A percentile compares a stretch with the other conserved stretches of the same genome.
These are phyloP conservation scores for Ophonus ardosiacus DNA, from an alignment of 2,888 invertebrate genomes.

Conservation along the genomic window DNA sequence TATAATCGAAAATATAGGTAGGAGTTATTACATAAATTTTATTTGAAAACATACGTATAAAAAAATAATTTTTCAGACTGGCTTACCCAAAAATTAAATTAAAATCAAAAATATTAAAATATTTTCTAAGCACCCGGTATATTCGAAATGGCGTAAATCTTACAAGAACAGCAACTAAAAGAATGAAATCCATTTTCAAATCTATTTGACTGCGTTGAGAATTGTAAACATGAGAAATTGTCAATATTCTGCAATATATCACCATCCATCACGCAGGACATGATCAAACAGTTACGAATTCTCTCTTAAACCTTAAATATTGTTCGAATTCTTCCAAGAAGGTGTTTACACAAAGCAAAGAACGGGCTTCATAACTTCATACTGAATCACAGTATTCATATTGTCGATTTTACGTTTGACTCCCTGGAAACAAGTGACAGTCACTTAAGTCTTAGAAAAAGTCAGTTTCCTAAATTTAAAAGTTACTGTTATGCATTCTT, in stretches of 20 bases:
- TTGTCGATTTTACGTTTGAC: too few relatives aligned
- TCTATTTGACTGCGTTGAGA: neutral
- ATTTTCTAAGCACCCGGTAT: neutral
- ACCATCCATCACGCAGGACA: conserved; percentile 13
- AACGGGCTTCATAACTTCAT: neutral
- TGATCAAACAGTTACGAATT: conserved; percentile 23
- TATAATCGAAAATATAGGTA: too few relatives aligned
- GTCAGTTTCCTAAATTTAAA: too few relatives aligned
- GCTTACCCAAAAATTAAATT: too few relatives aligned
- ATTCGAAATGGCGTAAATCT: neutral
- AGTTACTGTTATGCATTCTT: too few relatives aligned
- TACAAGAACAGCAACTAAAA: neutral
- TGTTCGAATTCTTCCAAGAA: neutral
- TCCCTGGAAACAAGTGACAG: too few relatives aligned
- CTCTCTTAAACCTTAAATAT: conserved; percentile 9
- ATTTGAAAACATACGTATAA: too few relatives aligned
- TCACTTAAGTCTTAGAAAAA: too few relatives aligned
- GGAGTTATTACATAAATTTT: too few relatives aligned
- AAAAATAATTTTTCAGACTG: too few relatives aligned
- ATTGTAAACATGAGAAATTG: neutral
- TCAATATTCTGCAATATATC: neutral
- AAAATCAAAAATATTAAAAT: too few relatives aligned
- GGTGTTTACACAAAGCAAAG: neutral
- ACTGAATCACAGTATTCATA: too few relatives aligned
- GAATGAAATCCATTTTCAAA: neutral